phyloP scores from a whole-genome alignment of 2,113 vertebrate genomes.

The Octodon degus region DNA sequence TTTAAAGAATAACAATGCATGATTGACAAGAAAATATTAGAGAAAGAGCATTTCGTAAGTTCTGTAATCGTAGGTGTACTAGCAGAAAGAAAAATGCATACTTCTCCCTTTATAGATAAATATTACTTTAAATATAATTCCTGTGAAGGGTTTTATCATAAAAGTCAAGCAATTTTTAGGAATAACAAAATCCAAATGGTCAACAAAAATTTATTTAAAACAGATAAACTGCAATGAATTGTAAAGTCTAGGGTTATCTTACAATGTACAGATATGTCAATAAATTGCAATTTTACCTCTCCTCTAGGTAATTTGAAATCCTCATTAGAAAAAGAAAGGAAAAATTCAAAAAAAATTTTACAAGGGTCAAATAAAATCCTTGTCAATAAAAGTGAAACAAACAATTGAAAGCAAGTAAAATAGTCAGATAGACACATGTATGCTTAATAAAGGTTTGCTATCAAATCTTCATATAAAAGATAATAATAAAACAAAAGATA shows the following conservation, averaged over 20 bases:
- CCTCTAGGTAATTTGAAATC: constrained; percentile 46
- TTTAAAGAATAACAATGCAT: constrained; percentile 29
- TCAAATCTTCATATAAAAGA: background rate
- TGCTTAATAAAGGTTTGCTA: background rate
- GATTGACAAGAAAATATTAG: constrained; percentile 3
- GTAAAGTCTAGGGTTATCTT: background rate
- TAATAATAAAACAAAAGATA: background rate
- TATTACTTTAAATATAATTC: background rate
- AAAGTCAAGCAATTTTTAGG: background rate
- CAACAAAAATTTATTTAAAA: constrained; percentile 11
- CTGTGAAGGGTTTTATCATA: constrained; percentile 8
- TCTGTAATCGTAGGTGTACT: background rate
- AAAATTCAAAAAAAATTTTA: background rate
- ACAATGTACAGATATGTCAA: constrained; percentile 19
- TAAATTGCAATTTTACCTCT: background rate
- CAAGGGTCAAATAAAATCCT: constrained; percentile 5
- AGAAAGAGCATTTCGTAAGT: constrained; percentile 22
- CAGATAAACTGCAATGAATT: background rate
- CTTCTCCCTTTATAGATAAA: background rate
- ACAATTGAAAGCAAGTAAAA: constrained; percentile 47
- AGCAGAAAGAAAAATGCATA: background rate
- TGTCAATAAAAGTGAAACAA: constrained; percentile 37
- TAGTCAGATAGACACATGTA: background rate
- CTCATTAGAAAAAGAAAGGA: constrained; percentile 26
- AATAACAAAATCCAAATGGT: background rate